Percentiles rank a stretch among this genome's conserved stretches.
Conservation (phyloP, 2,888 invertebrate species). For the Atethmia centrago region DNA sequence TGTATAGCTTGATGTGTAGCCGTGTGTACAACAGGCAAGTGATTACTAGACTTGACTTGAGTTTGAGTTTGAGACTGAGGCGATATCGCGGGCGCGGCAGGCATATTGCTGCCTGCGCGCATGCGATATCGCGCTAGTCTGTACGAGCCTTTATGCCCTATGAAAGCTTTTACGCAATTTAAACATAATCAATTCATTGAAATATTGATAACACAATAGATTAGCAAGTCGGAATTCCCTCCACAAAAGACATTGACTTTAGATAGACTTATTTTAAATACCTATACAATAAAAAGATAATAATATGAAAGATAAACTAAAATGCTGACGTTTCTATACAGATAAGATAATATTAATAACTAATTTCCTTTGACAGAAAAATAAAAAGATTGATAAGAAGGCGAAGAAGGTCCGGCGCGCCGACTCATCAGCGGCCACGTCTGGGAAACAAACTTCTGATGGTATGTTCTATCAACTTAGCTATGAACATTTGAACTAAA, state of each 20-base stretch:
- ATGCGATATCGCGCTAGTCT: no score
- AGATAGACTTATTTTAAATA: not conserved
- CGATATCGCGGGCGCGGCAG: no score
- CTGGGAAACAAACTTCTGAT: slow-evolving; percentile 87
- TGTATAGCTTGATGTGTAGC: no score
- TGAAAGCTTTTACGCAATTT: not conserved
- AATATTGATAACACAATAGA: slow-evolving; percentile 1
- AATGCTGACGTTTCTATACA: not conserved
- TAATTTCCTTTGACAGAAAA: slow-evolving; percentile 76
- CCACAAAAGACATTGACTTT: slow-evolving; percentile 1
- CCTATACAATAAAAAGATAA: not conserved
- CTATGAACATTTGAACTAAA: not conserved
- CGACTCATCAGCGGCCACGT: slow-evolving; percentile 86
- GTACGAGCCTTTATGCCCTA: no score
- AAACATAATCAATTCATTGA: not conserved
- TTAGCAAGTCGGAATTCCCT: not conserved
- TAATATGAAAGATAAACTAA: no score
- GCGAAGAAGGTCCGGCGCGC: slow-evolving; percentile 83
- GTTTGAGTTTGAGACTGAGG: no score
- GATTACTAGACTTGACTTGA: no score
- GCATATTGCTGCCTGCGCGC: no score
- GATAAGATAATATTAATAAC: slow-evolving; percentile 10
- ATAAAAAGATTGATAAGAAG: slow-evolving; percentile 82
- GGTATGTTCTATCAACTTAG: slow-evolving; percentile 69
- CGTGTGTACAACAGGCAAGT: no score